These are phyloP conservation scores for Luidia sarsii DNA, from an alignment of 53 echinoderm and acorn worm species.

Conservation along the genomic window DNA sequence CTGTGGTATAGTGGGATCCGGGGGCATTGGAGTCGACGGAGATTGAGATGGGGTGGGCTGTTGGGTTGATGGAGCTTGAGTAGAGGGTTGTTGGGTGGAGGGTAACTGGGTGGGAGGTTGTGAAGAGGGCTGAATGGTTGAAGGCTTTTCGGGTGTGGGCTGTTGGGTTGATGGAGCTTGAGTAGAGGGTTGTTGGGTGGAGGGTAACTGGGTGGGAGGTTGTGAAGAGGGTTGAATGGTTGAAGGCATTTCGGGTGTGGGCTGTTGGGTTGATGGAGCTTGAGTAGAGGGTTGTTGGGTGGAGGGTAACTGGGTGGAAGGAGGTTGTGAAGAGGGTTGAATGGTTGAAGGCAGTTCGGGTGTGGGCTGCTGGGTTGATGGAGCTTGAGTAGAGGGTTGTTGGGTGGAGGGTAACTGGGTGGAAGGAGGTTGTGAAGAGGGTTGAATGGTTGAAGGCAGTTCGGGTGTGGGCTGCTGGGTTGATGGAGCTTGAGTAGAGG, in stretches of 20 bases:
- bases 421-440: not conserved
- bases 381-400: conserved; percentile 4
- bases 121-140: not conserved
- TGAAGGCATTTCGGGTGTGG: not conserved
- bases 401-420: not conserved
- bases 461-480: not conserved
- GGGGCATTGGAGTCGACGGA: not conserved
- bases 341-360: conserved; percentile 7
- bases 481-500: not conserved
- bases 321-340: not conserved
- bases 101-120: conserved; percentile 5
- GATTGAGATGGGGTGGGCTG: not conserved
- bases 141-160: not conserved
- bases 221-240: conserved; percentile 3
- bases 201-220: not conserved
- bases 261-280: conserved; percentile 4
- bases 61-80: not conserved
- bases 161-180: not conserved
- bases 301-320: conserved; percentile 3
- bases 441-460: not conserved
- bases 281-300: conserved; percentile 19
- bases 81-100: not conserved
- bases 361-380: conserved; percentile 11
- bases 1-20: not conserved
- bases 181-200: conserved; percentile 13